Conservation (phyloP, 2,888 invertebrate genomes). For the Acronicta alni region DNA sequence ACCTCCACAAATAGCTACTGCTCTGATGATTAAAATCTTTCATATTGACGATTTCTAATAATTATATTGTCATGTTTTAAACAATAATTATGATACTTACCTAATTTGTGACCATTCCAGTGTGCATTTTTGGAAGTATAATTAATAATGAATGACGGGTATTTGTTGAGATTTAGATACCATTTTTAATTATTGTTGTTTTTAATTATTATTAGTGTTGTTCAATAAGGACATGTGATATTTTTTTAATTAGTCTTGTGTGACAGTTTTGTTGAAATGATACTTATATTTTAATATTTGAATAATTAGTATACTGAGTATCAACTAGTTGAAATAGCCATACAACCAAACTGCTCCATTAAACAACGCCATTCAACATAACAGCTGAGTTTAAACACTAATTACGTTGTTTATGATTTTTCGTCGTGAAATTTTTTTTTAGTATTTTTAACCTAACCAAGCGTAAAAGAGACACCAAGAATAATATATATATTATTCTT, state of each 20-base stretch:
- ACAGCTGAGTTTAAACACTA: no score
- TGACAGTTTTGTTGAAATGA: slow-evolving; percentile 23
- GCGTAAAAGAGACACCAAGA: no score
- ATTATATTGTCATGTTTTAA: slow-evolving; percentile 40
- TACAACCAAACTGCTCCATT: no score
- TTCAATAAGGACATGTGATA: slow-evolving; percentile 49
- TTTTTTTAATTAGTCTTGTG: slow-evolving; percentile 40
- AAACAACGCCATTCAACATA: no score
- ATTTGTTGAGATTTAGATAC: slow-evolving; percentile 50
- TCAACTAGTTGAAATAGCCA: no score
- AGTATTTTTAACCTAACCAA: no score
- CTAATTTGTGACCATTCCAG: slow-evolving; percentile 39
- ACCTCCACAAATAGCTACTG: slow-evolving; percentile 74
- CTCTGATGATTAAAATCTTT: slow-evolving; percentile 58
- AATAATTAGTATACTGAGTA: not conserved
- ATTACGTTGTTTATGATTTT: no score
- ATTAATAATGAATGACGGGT: slow-evolving; percentile 48
- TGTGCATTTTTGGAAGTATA: slow-evolving; percentile 26
- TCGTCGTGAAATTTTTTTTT: no score
- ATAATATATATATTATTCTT: no score
- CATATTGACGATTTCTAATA: slow-evolving; percentile 46
- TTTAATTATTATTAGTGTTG: slow-evolving; percentile 31
- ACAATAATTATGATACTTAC: slow-evolving; percentile 40
- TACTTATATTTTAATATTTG: slow-evolving; percentile 18
- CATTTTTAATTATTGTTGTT: slow-evolving; percentile 45